These are phyloP conservation scores for Elysia crispata DNA, from an alignment of 2,888 invertebrate genomes.

Conservation along the genomic window DNA sequence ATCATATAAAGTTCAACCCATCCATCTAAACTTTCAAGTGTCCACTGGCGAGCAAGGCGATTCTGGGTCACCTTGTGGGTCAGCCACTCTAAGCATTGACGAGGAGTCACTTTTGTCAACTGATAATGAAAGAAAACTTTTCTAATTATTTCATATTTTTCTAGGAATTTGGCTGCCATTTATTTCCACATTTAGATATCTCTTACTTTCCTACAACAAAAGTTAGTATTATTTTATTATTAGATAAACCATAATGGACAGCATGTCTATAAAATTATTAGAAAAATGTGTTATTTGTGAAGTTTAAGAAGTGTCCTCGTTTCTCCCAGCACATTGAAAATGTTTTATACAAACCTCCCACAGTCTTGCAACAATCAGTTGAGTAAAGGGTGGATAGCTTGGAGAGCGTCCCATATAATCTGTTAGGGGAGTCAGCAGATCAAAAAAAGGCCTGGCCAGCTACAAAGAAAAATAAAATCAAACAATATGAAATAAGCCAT, in stretches of 20 bases:
- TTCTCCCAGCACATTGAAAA: neutral
- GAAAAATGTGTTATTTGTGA: too few species aligned
- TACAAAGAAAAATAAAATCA: conserved; percentile 70
- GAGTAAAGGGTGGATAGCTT: conserved; percentile 93
- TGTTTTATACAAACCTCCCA: conserved; percentile 81
- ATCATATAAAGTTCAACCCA: conserved; percentile 94
- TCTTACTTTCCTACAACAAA: too few species aligned
- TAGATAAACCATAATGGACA: too few species aligned
- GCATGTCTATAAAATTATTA: too few species aligned
- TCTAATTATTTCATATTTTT: too few species aligned
- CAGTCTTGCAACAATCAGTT: conserved; percentile 89
- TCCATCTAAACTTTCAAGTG: conserved; percentile 91
- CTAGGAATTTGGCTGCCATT: too few species aligned
- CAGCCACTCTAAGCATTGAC: conserved; percentile 94
- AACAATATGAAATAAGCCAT: neutral
- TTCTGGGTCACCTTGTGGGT: conserved; percentile 84
- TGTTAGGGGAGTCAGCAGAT: conserved; percentile 90
- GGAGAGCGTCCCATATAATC: conserved; percentile 87
- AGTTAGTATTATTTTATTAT: too few species aligned
- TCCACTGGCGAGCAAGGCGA: conserved; percentile 93
- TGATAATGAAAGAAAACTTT: conserved; percentile 49
- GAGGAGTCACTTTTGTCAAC: conserved; percentile 90
- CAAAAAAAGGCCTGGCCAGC: conserved; percentile 94
- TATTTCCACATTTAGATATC: too few species aligned
- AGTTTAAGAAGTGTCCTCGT: neutral